Evolutionary conservation across 2,797 vertebrate species (phyloP).

Genomic region (Austrolebias charrua): DNA sequence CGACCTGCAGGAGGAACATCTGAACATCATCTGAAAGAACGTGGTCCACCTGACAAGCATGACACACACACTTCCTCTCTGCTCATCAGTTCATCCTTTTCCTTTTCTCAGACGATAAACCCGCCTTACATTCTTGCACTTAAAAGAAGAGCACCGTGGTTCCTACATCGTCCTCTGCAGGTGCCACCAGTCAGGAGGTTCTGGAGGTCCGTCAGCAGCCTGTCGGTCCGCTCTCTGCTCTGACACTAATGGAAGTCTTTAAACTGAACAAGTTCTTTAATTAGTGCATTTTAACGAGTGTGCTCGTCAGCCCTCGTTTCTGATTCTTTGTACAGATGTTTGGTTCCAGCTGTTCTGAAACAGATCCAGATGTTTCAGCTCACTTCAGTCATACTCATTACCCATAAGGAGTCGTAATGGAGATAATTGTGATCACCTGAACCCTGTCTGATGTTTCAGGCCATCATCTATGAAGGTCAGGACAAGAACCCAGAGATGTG

Average conservation of each 20-base stretch:
- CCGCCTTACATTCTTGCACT: background rate
- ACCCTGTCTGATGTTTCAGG: conserved; percentile 62
- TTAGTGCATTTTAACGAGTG: conserved; percentile 27
- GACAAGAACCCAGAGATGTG: conserved; percentile 83
- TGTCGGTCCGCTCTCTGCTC: background rate
- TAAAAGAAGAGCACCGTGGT: no score
- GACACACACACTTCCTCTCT: background rate
- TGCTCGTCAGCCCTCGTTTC: background rate
- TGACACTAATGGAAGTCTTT: conserved; percentile 31
- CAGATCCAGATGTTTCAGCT: background rate
- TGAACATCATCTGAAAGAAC: background rate
- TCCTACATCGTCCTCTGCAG: conserved; percentile 1
- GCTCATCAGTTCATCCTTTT: background rate
- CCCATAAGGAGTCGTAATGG: conserved; percentile 19
- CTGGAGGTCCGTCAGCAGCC: conserved; percentile 13
- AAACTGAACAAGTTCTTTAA: conserved; percentile 34
- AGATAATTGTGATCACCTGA: conserved; percentile 2
- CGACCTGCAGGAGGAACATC: background rate
- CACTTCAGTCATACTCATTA: conserved; percentile 4
- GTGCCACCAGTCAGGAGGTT: background rate
- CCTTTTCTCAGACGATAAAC: background rate
- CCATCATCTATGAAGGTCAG: conserved; percentile 79
- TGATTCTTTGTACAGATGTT: background rate
- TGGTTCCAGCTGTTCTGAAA: conserved; percentile 31
- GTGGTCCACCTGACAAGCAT: no score